Evolutionary conservation across 2,888 invertebrate species (phyloP).

Genomic region (Mimas tiliae): DNA sequence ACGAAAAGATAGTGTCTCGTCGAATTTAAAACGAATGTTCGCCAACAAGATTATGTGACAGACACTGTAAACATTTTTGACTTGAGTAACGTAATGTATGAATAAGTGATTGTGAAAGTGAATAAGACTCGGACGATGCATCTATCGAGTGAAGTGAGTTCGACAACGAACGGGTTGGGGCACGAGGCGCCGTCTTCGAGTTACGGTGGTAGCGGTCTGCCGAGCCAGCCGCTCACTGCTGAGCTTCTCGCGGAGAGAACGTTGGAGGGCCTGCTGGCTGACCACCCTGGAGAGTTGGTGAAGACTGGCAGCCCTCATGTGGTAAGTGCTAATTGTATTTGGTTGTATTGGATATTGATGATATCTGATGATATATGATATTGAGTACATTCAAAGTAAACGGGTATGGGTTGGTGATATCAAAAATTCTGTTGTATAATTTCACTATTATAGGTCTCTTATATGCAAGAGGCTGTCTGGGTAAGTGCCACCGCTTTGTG

Average conservation of each 20-base stretch:
- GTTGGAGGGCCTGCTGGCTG: conserved; percentile 92
- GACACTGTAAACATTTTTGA: conserved; percentile 50
- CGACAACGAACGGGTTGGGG: conserved; percentile 86
- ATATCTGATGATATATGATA: no score
- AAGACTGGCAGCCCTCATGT: conserved; percentile 98
- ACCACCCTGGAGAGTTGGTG: conserved; percentile 96
- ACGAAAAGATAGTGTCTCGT: not conserved
- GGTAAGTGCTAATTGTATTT: conserved; percentile 75
- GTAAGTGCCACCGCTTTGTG: no score
- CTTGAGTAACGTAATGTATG: conserved; percentile 44
- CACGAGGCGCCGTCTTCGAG: conserved; percentile 80
- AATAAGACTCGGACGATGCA: conserved; percentile 85
- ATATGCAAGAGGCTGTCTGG: no score
- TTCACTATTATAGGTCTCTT: no score
- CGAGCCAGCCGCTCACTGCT: conserved; percentile 89
- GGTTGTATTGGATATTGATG: not conserved
- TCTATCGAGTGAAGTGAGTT: conserved; percentile 91
- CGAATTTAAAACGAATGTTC: conserved; percentile 27
- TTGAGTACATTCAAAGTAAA: no score
- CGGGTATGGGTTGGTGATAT: no score
- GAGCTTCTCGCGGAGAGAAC: conserved; percentile 93
- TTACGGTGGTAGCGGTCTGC: conserved; percentile 66
- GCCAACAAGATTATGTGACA: conserved; percentile 67
- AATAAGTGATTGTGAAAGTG: conserved; percentile 44
- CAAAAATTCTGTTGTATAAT: no score